These are phyloP conservation scores for Megaceryle alcyon DNA, from an alignment of 2,797 vertebrate species.

Conservation along the genomic window DNA sequence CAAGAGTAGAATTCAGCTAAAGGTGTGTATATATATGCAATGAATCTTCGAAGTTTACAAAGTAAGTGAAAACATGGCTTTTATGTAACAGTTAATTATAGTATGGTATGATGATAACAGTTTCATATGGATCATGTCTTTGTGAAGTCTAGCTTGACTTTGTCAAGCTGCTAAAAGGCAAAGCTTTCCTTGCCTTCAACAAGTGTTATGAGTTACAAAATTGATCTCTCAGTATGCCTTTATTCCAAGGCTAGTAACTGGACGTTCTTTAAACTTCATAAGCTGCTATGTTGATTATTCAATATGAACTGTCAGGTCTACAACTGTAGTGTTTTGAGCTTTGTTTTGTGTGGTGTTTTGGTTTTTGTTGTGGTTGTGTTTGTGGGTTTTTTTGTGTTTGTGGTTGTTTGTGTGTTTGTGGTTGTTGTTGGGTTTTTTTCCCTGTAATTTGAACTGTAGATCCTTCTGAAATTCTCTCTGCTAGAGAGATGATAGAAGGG, in stretches of 20 bases:
- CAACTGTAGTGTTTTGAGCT: background rate
- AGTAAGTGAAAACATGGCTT: background rate
- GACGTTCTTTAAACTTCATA: background rate
- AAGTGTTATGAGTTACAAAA: background rate
- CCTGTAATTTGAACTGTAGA: background rate
- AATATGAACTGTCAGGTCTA: background rate
- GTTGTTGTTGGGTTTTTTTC: background rate
- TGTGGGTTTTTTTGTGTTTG: no score
- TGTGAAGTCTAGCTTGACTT: background rate
- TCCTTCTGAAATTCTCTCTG: background rate
- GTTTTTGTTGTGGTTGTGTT: no score
- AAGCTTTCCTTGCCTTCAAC: background rate
- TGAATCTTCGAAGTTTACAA: background rate
- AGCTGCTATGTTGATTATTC: background rate
- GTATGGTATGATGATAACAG: background rate
- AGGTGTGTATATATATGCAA: background rate
- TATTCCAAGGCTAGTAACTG: background rate
- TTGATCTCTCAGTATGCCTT: background rate
- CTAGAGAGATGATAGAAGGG: background rate
- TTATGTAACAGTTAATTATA: background rate
- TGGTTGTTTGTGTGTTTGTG: background rate
- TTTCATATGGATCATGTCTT: background rate
- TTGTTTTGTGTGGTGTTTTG: background rate
- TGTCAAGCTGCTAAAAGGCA: background rate
- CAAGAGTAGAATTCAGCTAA: background rate